These are phyloP conservation scores for Cataglyphis cursor DNA, from an alignment of 2,888 invertebrate genomes.

Conservation along the genomic window DNA sequence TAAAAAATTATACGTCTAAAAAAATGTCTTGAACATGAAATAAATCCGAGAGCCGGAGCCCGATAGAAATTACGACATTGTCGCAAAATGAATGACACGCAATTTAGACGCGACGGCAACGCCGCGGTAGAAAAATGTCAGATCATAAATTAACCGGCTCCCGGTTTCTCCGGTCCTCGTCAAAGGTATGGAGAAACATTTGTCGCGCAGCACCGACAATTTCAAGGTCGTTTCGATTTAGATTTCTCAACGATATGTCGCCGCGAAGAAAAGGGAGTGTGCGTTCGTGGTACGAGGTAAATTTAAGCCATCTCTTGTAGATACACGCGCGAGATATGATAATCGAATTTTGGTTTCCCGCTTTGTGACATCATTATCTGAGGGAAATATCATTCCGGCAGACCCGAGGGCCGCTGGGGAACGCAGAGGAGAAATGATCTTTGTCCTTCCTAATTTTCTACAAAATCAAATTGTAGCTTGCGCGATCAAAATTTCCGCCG, in stretches of 20 bases:
- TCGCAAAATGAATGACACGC: constrained; percentile 46
- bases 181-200: constrained; percentile 60
- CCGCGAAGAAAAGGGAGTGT: constrained; percentile 16
- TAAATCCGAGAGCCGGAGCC: constrained; percentile 11
- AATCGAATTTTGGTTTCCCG: constrained; percentile 70
- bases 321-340: constrained; percentile 73
- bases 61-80: constrained; percentile 48
- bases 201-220: constrained; percentile 63
- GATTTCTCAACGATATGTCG: constrained; percentile 62
- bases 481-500: neutral
- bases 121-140: constrained; percentile 54
- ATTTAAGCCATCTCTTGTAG: constrained; percentile 54
- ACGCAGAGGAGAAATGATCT: constrained; percentile 22
- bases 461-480: constrained; percentile 12
- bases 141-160: constrained; percentile 61
- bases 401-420: neutral
- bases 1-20: neutral
- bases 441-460: constrained; percentile 29
- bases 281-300: constrained; percentile 23
- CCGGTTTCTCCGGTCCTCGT: constrained; percentile 54
- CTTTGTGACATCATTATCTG: constrained; percentile 63
- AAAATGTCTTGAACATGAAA: neutral
- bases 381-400: constrained; percentile 37
- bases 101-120: constrained; percentile 35
- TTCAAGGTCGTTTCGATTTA: constrained; percentile 65